These are phyloP conservation scores for Drosophila virilis DNA, from an alignment of 1,140 invertebrate genomes.

Conservation along the genomic window DNA sequence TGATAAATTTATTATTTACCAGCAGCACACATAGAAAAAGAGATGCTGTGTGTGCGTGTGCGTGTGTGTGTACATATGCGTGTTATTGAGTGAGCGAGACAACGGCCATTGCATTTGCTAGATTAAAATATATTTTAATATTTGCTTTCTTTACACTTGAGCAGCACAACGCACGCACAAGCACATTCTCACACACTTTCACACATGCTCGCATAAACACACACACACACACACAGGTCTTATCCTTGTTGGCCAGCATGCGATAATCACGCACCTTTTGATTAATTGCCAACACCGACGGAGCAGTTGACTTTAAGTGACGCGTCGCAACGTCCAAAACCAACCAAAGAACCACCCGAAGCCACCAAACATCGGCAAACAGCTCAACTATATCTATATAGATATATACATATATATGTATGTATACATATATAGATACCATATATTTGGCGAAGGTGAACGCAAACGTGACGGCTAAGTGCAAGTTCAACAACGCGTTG, in stretches of 20 bases:
- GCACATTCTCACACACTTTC: neutral
- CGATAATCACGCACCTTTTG: slow-evolving; percentile 76
- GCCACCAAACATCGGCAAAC: neutral
- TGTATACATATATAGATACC: slow-evolving; percentile 2
- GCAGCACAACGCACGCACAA: slow-evolving; percentile 26
- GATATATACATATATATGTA: neutral
- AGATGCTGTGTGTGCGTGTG: neutral
- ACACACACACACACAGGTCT: slow-evolving; percentile 34
- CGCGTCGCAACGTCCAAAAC: slow-evolving; percentile 8
- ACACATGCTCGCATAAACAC: slow-evolving; percentile 7
- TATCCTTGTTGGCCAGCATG: slow-evolving; percentile 36
- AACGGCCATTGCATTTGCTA: slow-evolving; percentile 65
- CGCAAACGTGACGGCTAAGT: slow-evolving; percentile 56
- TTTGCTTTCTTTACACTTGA: slow-evolving; percentile 69
- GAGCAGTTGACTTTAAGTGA: slow-evolving; percentile 50
- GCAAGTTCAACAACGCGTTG: slow-evolving; percentile 71
- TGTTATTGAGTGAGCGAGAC: slow-evolving; percentile 5
- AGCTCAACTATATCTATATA: neutral
- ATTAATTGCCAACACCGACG: slow-evolving; percentile 70
- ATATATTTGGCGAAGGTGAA: slow-evolving; percentile 19
- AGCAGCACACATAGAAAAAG: slow-evolving; percentile 39
- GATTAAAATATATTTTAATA: slow-evolving; percentile 83
- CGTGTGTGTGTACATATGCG: neutral
- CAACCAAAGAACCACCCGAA: too few species aligned
- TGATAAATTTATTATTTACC: slow-evolving; percentile 83